Percentiles rank a stretch among this genome's conserved stretches.
These are phyloP conservation scores for Netelia fuscicornis DNA, from an alignment of 2,888 invertebrate species.

Conservation along the genomic window DNA sequence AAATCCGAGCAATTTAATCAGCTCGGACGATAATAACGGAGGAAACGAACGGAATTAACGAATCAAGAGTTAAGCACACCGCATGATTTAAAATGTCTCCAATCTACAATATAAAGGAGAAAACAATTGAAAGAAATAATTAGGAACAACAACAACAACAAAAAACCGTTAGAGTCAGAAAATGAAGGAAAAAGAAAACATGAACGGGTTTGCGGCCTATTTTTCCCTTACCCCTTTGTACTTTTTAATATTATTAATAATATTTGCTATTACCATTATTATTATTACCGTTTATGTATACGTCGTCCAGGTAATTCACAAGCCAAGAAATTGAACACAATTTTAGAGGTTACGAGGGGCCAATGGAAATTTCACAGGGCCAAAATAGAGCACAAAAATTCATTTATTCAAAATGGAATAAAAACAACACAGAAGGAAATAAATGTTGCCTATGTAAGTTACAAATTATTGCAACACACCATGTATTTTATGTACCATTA, in stretches of 20 bases:
- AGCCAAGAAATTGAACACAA: constrained; percentile 4
- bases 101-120: constrained; percentile 3
- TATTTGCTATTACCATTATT: constrained; percentile 49
- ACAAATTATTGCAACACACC: constrained; percentile 50
- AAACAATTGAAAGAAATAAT: constrained; percentile 1
- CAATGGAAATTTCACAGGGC: constrained; percentile 41
- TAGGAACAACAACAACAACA: background rate
- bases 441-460: constrained; percentile 40
- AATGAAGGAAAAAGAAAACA: background rate
- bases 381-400: constrained; percentile 16
- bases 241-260: constrained; percentile 21
- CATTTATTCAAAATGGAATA: background rate
- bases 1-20: background rate
- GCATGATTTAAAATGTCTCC: constrained; percentile 31
- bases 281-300: constrained; percentile 39
- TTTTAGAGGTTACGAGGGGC: constrained; percentile 51
- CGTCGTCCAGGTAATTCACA: constrained; percentile 30
- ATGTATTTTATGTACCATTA: constrained; percentile 62
- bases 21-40: constrained; percentile 18
- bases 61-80: background rate
- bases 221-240: constrained; percentile 47
- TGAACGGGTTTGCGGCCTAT: constrained; percentile 22
- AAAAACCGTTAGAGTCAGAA: constrained; percentile 16
- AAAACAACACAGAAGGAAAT: background rate
- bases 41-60: background rate